Conservation (phyloP, 2,113 vertebrate species). For the Callospermophilus lateralis region DNA sequence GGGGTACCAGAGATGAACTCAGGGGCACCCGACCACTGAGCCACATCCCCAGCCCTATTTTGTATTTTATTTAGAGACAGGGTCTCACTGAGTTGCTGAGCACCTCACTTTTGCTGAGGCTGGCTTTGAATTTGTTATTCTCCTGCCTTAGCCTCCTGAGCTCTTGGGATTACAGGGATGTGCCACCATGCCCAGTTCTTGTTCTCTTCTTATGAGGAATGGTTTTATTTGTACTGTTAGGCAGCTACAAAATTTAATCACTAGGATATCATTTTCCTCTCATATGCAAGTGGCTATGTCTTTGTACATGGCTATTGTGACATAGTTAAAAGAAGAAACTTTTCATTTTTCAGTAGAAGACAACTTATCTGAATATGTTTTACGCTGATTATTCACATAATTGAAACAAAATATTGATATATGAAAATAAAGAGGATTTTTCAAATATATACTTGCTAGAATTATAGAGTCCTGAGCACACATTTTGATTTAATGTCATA, state of each 20-base stretch:
- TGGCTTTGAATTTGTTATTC: no score
- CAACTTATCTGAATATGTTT: not conserved
- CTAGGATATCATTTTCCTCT: not conserved
- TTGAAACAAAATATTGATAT: not conserved
- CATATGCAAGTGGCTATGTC: not conserved
- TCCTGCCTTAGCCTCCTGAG: no score
- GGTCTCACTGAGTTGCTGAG: no score
- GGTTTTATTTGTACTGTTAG: not conserved
- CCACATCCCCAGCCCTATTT: no score
- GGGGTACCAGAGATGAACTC: no score
- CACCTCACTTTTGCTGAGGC: no score
- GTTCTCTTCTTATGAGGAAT: not conserved
- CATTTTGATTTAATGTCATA: conserved; percentile 41
- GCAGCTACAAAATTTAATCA: conserved; percentile 21
- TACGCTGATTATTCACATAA: not conserved
- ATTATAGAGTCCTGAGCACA: conserved; percentile 14
- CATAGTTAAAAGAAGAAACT: not conserved
- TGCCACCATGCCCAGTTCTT: not conserved
- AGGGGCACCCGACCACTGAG: no score
- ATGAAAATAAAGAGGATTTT: not conserved
- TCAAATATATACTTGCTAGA: conserved; percentile 16
- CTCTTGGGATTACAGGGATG: no score
- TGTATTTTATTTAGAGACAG: no score
- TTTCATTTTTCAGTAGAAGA: conserved; percentile 1
- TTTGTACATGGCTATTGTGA: not conserved